Evolutionary conservation across 2,113 vertebrate genomes (phyloP), one percentile per base, ranked within the genome.

Genomic region (Setophaga coronata): DNA sequence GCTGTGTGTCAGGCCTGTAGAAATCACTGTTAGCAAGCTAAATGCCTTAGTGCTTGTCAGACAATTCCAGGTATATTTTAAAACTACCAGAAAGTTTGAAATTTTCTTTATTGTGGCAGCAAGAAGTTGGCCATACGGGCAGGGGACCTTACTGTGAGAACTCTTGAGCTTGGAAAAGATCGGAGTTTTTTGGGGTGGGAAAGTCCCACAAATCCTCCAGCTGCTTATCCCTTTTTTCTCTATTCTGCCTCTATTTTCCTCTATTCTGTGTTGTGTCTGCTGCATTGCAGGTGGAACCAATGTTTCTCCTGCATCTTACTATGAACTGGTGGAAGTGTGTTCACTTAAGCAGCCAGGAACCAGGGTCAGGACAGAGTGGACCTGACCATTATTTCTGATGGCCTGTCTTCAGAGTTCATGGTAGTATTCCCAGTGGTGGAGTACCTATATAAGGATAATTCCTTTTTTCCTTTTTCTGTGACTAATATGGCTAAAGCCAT

Each of bases 161-260:
- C 18, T 60, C 28, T 56, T 20, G 16, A 19, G 4, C 33, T 71
- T 93, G n/a, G 34, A 48, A 78, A 26, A 43, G 8, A 17, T 54
- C 26, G 8, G 13, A 3, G 14, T 38, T 15, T 50, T 65, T 24
- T 5, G 4, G 6, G 4, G 1, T 21, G 1, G 9, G 14, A 31
- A 26, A 53, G 7, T 15, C 7, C 4, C 36, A 24, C 29, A 57
- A 69, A 26, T 5, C 31, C n/a, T 62, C 42, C 40, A 65, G 26
- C 25, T 90, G 42, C 31, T 85, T 69, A 21, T 10, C n/a, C 8
- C 5, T 53, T 74, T 70, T 74, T 48, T 23, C 23, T 72, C 21
- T 26, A 36, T 18, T 69, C 40, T 76, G 50, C 45, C 31, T 36
- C 36, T 36, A 36, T 74, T 70, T 74, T 48, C 25, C 23, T 72